A percentile compares a stretch with the other conserved stretches of the same genome.
Evolutionary conservation across 2,113 vertebrate species (phyloP).

Genomic region (Capreolus pygargus): DNA sequence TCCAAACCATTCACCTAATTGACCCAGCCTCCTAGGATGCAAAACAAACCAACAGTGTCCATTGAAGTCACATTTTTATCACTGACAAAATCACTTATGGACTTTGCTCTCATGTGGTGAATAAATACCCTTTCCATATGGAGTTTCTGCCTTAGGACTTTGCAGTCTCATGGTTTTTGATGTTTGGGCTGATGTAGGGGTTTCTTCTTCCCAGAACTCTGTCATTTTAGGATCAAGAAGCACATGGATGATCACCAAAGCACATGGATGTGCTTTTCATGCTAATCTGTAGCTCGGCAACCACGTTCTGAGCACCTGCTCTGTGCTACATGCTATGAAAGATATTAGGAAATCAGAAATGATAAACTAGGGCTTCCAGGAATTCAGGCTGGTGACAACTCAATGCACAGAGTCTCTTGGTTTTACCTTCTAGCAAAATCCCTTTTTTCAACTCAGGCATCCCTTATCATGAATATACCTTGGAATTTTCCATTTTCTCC

Average conservation of each 20-base stretch:
- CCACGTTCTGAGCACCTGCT: neutral
- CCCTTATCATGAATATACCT: neutral
- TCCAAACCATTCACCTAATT: neutral
- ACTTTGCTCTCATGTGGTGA: rapidly evolving
- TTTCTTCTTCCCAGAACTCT: neutral
- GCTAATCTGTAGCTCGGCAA: neutral
- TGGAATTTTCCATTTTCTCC: conserved; percentile 41
- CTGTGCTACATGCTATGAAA: neutral
- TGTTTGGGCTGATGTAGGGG: neutral
- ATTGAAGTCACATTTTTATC: neutral
- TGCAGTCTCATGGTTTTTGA: neutral
- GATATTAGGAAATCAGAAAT: conserved; percentile 5
- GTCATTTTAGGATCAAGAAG: neutral
- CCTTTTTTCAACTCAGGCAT: neutral
- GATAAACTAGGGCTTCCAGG: conserved; percentile 42
- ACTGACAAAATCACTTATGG: neutral
- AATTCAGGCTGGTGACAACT: conserved; percentile 37
- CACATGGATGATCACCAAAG: neutral
- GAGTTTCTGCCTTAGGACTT: neutral
- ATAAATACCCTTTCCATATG: neutral
- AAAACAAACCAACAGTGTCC: neutral
- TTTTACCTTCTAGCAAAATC: conserved; percentile 17
- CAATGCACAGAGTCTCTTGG: conserved; percentile 9
- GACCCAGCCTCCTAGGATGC: neutral
- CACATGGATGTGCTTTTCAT: neutral